A percentile compares a stretch with the other conserved stretches of the same genome.
phyloP scores from a whole-genome alignment of 2,113 vertebrate species.

The Marmota monax region DNA sequence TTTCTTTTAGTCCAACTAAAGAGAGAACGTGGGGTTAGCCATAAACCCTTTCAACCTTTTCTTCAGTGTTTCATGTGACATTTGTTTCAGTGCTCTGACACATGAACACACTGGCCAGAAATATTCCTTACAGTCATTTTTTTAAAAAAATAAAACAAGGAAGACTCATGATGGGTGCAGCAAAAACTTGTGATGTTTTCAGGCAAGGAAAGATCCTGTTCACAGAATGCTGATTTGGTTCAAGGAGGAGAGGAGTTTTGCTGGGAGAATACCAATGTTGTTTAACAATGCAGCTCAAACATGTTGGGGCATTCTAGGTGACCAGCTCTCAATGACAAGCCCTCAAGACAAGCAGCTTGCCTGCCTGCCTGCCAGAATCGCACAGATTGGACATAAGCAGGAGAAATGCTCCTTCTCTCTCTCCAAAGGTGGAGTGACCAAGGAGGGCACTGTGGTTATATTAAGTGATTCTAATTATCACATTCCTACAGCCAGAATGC shows the following conservation, averaged over 20 bases:
- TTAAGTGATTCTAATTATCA: conserved; percentile 56
- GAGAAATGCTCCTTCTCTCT: background rate
- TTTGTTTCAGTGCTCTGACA: conserved; percentile 11
- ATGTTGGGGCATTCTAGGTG: conserved; percentile 70
- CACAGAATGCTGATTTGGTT: conserved; percentile 64
- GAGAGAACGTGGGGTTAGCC: background rate
- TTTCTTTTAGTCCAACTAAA: background rate
- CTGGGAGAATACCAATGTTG: conserved; percentile 67
- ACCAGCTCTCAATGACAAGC: conserved; percentile 62
- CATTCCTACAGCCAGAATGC: background rate
- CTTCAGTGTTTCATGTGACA: background rate
- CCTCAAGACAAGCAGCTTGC: conserved; percentile 61
- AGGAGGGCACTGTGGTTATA: background rate
- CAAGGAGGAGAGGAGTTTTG: conserved; percentile 48
- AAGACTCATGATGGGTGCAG: background rate
- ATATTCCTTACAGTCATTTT: background rate
- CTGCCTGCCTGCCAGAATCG: conserved; percentile 53
- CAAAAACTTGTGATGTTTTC: conserved; percentile 15
- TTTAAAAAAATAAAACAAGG: background rate
- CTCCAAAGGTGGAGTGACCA: conserved; percentile 8
- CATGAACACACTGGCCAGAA: background rate
- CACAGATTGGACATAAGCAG: background rate
- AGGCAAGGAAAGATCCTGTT: conserved; percentile 31
- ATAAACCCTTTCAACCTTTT: background rate
- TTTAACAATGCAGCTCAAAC: conserved; percentile 57